Conservation (phyloP, 2,113 vertebrate genomes). For the Sinocyclocheilus anophthalmus region DNA sequence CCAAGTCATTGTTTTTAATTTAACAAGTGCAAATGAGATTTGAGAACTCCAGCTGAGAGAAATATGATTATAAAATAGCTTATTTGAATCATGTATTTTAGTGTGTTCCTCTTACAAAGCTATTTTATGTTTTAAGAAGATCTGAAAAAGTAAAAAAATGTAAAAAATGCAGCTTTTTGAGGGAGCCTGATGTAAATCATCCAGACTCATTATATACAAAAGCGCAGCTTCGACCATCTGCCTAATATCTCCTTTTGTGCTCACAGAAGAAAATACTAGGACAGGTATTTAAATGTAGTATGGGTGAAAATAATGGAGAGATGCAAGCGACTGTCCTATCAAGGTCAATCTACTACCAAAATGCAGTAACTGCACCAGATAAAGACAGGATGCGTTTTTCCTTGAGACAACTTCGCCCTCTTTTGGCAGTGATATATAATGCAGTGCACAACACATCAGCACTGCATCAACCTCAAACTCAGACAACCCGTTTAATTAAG, state of each 20-base stretch:
- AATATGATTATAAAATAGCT: neutral
- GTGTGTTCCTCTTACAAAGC: neutral
- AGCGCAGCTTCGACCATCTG: neutral
- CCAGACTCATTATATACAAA: neutral
- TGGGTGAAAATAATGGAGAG: neutral
- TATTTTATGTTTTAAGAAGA: neutral
- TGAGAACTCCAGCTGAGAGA: neutral
- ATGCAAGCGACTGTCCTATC: neutral
- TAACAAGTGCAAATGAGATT: neutral
- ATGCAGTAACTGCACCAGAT: slow-evolving; percentile 40
- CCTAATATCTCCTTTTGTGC: neutral
- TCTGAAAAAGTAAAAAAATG: neutral
- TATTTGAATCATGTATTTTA: neutral
- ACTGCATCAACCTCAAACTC: neutral
- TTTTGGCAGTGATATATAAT: slow-evolving; percentile 58
- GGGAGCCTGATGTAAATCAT: no score
- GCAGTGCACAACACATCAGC: neutral
- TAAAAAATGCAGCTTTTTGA: neutral
- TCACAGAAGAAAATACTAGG: neutral
- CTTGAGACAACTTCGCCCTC: slow-evolving; percentile 72
- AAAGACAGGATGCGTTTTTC: neutral
- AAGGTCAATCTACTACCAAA: neutral
- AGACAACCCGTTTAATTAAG: neutral
- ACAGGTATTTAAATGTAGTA: neutral
- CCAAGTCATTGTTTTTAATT: neutral